Base-by-base conservation (phyloP, 2,797 vertebrate genomes). In the Perodicticus potto region DNA sequence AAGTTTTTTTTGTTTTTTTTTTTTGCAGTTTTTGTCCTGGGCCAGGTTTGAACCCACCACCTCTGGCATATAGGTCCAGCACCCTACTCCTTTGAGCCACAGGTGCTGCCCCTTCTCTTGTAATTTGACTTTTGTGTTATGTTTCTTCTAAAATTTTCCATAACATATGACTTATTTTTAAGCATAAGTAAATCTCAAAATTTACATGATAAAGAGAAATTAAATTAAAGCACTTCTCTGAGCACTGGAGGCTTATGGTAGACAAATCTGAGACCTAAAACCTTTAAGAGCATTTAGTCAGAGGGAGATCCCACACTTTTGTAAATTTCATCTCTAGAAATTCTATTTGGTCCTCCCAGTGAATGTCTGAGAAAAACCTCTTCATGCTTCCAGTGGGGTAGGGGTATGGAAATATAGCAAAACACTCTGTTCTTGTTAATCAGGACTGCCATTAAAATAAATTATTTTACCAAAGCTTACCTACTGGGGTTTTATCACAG, bases 71-170 rank as follows among this genome's bases (percentile, higher is more conserved):
- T 40, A 5, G 40, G 40, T 40, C 40, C 40, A 40, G 40, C 40
- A 5, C 40, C 40, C 40, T 40, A 40, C 40, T 40, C 40, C 40
- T 40, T 40, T 40, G 40, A 40, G 40, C 40, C 40, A 40, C 40
- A 40, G 40, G 40, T 5, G 5, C 40, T 40, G 40, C 40, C 40
- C 40, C n/a, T 72, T 81, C 16, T 88, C n/a, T 69, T 77, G 5
- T 55, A 67, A 91, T 10, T 84, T 88, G 19, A 95, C 82, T 91
- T 93, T 57, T 74, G 23, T 85, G 13, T 83, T 32, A 3, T 82
- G 25, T 77, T 57, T 37, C 57, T 53, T 72, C 27, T 59, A 85
- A 91, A 88, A 72, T 93, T 17, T 40, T 25, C 37, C 34, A 59
- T 78, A 67, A 84, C 23, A 94, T 55, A 29, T 55, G n/a, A 70